Conservation (phyloP, 2,888 invertebrate genomes). For the Aproaerema taeniolella region DNA sequence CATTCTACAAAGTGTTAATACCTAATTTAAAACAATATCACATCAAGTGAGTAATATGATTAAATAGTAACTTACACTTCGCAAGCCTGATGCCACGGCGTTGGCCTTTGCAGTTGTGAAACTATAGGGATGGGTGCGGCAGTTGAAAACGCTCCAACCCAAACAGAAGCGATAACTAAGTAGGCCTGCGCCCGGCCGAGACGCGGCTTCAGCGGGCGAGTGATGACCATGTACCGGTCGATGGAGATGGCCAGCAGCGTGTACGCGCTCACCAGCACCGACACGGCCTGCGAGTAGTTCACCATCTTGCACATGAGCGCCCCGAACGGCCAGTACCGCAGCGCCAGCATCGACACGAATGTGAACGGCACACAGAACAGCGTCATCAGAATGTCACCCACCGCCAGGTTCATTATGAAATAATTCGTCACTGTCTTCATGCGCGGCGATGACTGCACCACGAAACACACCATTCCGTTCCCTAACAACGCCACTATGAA, state of each 20-base stretch:
- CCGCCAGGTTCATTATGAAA: slow-evolving; percentile 92
- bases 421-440: slow-evolving; percentile 96
- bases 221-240: slow-evolving; percentile 93
- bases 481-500: slow-evolving; percentile 84
- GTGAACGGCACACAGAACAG: slow-evolving; percentile 94
- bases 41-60: too few relatives aligned
- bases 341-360: slow-evolving; percentile 86
- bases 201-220: slow-evolving; percentile 90
- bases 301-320: slow-evolving; percentile 88
- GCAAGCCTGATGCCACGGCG: slow-evolving; percentile 79
- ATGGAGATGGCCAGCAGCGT: slow-evolving; percentile 94
- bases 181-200: slow-evolving; percentile 84
- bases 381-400: slow-evolving; percentile 94
- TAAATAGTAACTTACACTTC: slow-evolving; percentile 73
- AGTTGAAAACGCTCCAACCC: slow-evolving; percentile 86
- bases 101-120: slow-evolving; percentile 81
- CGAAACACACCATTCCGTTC: slow-evolving; percentile 90
- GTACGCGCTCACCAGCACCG: slow-evolving; percentile 91
- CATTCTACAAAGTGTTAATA: too few relatives aligned
- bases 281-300: slow-evolving; percentile 88
- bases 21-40: too few relatives aligned
- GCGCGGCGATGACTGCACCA: slow-evolving; percentile 87
- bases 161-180: slow-evolving; percentile 82
- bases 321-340: slow-evolving; percentile 94
- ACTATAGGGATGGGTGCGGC: slow-evolving; percentile 89